Evolutionary conservation across 2,113 vertebrate species (phyloP).

Genomic region (Centrocercus urophasianus): DNA sequence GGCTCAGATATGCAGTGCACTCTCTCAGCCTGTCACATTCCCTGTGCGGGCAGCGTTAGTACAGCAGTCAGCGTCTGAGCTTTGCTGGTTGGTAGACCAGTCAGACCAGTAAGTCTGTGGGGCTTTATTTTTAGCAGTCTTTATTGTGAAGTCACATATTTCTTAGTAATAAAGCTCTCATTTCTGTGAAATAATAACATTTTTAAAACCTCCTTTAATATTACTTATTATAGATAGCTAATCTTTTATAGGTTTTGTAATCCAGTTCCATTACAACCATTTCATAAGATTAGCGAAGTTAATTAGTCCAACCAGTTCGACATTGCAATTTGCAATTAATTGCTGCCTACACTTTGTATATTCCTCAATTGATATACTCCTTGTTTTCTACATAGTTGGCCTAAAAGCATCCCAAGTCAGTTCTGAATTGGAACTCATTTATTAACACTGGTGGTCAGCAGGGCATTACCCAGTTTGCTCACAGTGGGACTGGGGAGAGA

Average conservation of each 20-base stretch:
- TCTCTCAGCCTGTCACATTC: conserved; percentile 86
- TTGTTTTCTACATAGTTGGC: not conserved
- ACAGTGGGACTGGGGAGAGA: not conserved
- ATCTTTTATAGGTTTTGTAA: not conserved
- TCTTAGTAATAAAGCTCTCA: not conserved
- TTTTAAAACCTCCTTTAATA: not conserved
- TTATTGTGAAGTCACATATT: not conserved
- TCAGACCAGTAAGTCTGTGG: conserved; percentile 82
- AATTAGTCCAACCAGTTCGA: not conserved
- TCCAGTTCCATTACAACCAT: not conserved
- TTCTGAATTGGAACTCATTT: not conserved
- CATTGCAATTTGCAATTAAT: not conserved
- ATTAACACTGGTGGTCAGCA: not conserved
- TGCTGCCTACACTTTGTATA: not conserved
- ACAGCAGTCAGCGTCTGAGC: conserved; percentile 80
- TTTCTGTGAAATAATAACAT: not conserved
- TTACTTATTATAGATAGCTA: not conserved
- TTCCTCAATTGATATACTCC: not conserved
- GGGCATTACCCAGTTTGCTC: not conserved
- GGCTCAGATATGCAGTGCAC: conserved; percentile 80
- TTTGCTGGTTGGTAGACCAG: conserved; percentile 87
- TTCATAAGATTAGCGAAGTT: not conserved
- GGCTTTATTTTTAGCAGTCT: not conserved
- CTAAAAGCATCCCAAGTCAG: not conserved
- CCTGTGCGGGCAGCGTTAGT: conserved; percentile 88